These are phyloP conservation scores for Lycopodina hypogea DNA, from an alignment of 37 sponge, comb jelly and placozoan species.

Conservation along the genomic window DNA sequence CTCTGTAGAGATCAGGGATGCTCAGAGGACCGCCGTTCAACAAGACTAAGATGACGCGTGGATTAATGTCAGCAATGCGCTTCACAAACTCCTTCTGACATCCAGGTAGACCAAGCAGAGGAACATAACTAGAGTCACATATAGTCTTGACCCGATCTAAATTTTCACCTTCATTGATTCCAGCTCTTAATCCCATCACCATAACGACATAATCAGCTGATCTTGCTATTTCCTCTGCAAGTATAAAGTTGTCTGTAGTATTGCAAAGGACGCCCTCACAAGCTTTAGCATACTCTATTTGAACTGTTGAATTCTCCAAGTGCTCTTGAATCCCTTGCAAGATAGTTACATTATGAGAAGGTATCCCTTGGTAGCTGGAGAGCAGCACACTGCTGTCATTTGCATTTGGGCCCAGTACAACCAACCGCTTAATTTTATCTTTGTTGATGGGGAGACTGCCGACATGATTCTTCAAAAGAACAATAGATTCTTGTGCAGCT, in stretches of 20 bases:
- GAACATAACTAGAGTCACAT: constrained; percentile 10
- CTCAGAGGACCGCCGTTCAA: no score
- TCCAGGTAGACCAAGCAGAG: constrained; percentile 30
- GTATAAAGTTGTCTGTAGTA: constrained; percentile 26
- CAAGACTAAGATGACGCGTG: no score
- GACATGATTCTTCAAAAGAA: neutral
- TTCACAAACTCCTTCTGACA: no score
- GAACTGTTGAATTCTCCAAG: neutral
- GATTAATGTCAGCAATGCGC: no score
- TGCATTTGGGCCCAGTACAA: constrained; percentile 61
- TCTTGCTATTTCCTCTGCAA: constrained; percentile 20
- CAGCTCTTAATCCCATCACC: constrained; percentile 59
- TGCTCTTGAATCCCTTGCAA: no score
- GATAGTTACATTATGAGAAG: constrained; percentile 7
- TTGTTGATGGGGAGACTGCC: constrained; percentile 9
- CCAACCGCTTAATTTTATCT: no score
- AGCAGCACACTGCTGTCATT: constrained; percentile 29
- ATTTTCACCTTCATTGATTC: constrained; percentile 53
- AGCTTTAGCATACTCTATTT: constrained; percentile 20
- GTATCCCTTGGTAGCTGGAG: constrained; percentile 58
- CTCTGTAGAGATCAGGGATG: no score
- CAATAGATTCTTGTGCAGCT: no score
- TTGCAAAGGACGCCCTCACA: constrained; percentile 15
- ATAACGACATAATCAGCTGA: constrained; percentile 54
- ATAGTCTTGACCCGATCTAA: constrained; percentile 34